Evolutionary conservation across 2,888 invertebrate genomes (phyloP), one percentile per base, ranked within the genome.

Genomic region (Willowsia nigromaculata): DNA sequence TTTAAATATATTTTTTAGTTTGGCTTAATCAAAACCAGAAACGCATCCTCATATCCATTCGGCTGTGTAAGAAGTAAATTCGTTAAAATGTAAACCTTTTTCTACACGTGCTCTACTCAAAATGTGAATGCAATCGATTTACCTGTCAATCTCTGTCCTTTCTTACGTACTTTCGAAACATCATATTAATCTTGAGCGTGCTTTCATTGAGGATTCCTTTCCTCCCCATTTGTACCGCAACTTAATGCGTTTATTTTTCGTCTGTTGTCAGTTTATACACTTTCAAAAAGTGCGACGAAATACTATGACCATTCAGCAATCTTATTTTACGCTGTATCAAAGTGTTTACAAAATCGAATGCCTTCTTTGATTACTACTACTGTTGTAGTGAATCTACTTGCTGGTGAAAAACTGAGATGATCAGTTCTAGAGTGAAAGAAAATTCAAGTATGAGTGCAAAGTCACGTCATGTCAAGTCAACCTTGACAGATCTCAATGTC

Each of bases 381-480:
- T 68, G 37, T 40, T 68, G 68, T 68, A 22, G 37, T 18, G 68
- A 68, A 40, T 33, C 68, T 9, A 3, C 1, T 40, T 68, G 6
- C 40, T 76, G 47, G 59, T 59, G 40, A 84, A 18, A 7, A 53
- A 43, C 56, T 40, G 86, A 37, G 22, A 86, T 50, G 53, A 84
- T 33, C 37, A 25, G 74, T 53, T n/a, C 33, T 1, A 74, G 22
- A 59, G 40, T 47, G 50, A 40, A 76, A 83, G 83, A 78, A 83
- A 82, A 83, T 88, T 88, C 82, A 83, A 88, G 88, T 88, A 83
- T 83, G 88, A 88, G 88, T 88, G 88, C 88, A 88, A 88, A 88
- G 88, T 88, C 88, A 88, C 88, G 88, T 88, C 88, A 88, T 83
- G 88, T 83, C 88, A 88, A 83, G 88, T 83, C 76, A 88, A 88